Conservation (phyloP, 2,797 vertebrate species). For the Chaunax sp. region DNA sequence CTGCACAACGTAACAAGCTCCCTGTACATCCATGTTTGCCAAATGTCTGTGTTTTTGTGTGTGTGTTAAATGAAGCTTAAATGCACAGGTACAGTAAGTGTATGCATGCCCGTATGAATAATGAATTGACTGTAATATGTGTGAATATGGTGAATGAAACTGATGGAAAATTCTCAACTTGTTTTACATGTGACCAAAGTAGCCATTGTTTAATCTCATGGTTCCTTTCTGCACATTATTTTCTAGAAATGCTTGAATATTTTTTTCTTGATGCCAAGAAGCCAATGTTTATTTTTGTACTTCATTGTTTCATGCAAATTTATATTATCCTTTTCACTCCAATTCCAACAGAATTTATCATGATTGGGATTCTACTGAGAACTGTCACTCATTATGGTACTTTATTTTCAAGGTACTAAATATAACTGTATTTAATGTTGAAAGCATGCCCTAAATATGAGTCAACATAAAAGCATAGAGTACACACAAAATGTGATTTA, state of each 20-base stretch:
- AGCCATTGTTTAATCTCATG: constrained; percentile 72
- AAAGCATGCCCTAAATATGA: constrained; percentile 81
- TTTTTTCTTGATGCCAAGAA: constrained; percentile 84
- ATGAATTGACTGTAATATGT: constrained; percentile 54
- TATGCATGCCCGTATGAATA: constrained; percentile 69
- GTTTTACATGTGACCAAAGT: constrained; percentile 85
- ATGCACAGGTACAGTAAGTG: constrained; percentile 60
- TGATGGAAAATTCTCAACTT: constrained; percentile 62
- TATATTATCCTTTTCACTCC: constrained; percentile 73
- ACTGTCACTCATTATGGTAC: constrained; percentile 61
- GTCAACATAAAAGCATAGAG: constrained; percentile 71
- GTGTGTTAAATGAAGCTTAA: constrained; percentile 51
- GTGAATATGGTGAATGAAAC: constrained; percentile 63
- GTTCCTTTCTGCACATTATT: constrained; percentile 78
- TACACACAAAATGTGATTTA: constrained; percentile 72
- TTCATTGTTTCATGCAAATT: constrained; percentile 79
- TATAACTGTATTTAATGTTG: constrained; percentile 78
- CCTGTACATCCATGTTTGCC: constrained; percentile 37
- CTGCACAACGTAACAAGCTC: constrained; percentile 56
- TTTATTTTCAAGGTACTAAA: constrained; percentile 63
- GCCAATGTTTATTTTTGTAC: constrained; percentile 88
- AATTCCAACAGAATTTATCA: constrained; percentile 59
- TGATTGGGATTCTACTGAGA: constrained; percentile 66
- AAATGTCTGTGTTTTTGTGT: constrained; percentile 59
- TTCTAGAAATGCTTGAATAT: constrained; percentile 84